Percentiles rank a stretch among this genome's conserved stretches.
These are phyloP conservation scores for Papilio helenus DNA, from an alignment of 1,140 invertebrate genomes.

Conservation along the genomic window DNA sequence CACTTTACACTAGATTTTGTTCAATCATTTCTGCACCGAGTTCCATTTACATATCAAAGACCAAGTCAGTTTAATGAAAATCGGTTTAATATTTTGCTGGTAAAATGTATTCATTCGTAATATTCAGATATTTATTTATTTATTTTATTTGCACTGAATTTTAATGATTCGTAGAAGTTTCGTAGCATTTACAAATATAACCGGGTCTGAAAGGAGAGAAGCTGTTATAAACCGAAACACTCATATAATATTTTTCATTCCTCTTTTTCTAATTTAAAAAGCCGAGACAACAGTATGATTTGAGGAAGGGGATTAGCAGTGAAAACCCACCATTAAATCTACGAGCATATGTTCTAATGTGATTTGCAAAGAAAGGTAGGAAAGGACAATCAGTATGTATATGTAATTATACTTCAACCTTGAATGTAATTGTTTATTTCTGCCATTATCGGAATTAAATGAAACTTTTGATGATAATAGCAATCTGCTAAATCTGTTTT, in stretches of 20 bases:
- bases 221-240: no score
- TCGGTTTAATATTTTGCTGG: neutral
- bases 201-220: no score
- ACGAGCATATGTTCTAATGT: neutral
- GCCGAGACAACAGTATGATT: no score
- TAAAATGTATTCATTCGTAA: neutral
- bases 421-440: neutral
- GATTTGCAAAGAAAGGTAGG: slow-evolving; percentile 2
- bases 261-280: no score
- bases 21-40: neutral
- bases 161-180: neutral
- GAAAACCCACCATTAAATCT: neutral
- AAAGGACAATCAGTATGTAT: neutral
- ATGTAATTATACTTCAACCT: neutral
- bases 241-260: no score
- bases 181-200: no score
- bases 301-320: neutral
- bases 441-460: neutral
- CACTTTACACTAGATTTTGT: neutral
- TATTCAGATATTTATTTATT: neutral
- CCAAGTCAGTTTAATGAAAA: neutral
- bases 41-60: neutral
- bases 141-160: neutral
- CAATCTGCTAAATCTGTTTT: no score
- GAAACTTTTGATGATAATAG: neutral